These are phyloP conservation scores for Notarius lentiginosus DNA, from an alignment of 2,113 vertebrate species.

Conservation along the genomic window DNA sequence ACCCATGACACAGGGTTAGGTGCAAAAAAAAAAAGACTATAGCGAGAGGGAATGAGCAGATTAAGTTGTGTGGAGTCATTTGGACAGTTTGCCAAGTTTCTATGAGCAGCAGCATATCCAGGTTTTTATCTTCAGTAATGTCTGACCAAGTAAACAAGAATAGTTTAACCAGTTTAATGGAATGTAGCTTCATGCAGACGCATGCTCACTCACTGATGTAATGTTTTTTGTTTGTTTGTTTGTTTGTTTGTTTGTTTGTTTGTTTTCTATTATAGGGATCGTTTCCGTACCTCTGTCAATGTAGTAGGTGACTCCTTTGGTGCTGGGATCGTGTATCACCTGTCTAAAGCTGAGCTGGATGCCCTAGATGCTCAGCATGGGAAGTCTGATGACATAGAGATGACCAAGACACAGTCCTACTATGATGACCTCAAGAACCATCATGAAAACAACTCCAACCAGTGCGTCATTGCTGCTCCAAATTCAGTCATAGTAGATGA, in stretches of 20 bases:
- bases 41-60: too few species aligned
- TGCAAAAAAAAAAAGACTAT: too few species aligned
- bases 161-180: too few species aligned
- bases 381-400: constrained; percentile 89
- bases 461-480: constrained; percentile 93
- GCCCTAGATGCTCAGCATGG: constrained; percentile 84
- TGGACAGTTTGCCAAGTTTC: too few species aligned
- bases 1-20: too few species aligned
- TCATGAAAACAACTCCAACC: constrained; percentile 97
- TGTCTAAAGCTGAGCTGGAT: constrained; percentile 92
- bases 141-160: too few species aligned
- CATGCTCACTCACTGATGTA: background rate
- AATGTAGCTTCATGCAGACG: background rate
- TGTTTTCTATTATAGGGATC: constrained; percentile 76
- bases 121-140: too few species aligned
- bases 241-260: constrained; percentile 22
- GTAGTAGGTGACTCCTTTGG: constrained; percentile 97
- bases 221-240: background rate
- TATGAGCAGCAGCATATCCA: too few species aligned
- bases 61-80: too few species aligned
- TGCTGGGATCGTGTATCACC: constrained; percentile 95
- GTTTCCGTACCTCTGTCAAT: constrained; percentile 97
- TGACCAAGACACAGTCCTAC: constrained; percentile 92
- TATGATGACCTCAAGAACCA: constrained; percentile 98
- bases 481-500: constrained; percentile 97